Base-by-base conservation (phyloP, 2,888 invertebrate genomes). In the Onthophagus sagittarius region DNA sequence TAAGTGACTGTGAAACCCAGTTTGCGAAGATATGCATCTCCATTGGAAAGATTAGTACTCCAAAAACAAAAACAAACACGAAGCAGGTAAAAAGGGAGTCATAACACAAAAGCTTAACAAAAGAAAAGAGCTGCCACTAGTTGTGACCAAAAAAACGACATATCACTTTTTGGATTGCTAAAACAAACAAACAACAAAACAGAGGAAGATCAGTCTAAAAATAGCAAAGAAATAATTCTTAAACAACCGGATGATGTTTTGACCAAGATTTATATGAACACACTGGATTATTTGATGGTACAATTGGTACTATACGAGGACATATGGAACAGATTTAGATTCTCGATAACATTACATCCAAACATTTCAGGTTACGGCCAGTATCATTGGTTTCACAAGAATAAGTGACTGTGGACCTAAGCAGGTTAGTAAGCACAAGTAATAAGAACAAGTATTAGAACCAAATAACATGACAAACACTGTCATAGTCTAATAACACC, bases 1-100 rank as follows among this genome's bases (percentile, higher is more conserved):
- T 39, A 75, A 32, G 78, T 80, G 6, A 72, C 73, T 39, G 75
- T 73, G 5, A 77, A 79, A 77, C 69, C 79, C 13, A 63, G 76
- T n/a, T n/a, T n/a, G n/a, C n/a, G n/a, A n/a, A n/a, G n/a, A n/a
- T n/a, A n/a, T n/a, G n/a, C n/a, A n/a, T n/a, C n/a, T n/a, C n/a
- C n/a, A n/a, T n/a, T n/a, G n/a, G n/a, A n/a, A n/a, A n/a, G n/a
- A n/a, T n/a, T n/a, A n/a, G n/a, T n/a, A n/a, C n/a, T n/a, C n/a
- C n/a, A n/a, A n/a, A n/a, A n/a, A n/a, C n/a, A n/a, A n/a, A n/a
- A n/a, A n/a, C n/a, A n/a, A n/a, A n/a, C n/a, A n/a, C n/a, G n/a
- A n/a, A n/a, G n/a, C n/a, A n/a, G n/a, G n/a, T n/a, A n/a, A n/a
- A n/a, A n/a, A n/a, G n/a, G n/a, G n/a, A n/a, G n/a, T n/a, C n/a